phyloP scores from a whole-genome alignment of 2,888 invertebrate genomes.

The Alloscopus bannaensis region DNA sequence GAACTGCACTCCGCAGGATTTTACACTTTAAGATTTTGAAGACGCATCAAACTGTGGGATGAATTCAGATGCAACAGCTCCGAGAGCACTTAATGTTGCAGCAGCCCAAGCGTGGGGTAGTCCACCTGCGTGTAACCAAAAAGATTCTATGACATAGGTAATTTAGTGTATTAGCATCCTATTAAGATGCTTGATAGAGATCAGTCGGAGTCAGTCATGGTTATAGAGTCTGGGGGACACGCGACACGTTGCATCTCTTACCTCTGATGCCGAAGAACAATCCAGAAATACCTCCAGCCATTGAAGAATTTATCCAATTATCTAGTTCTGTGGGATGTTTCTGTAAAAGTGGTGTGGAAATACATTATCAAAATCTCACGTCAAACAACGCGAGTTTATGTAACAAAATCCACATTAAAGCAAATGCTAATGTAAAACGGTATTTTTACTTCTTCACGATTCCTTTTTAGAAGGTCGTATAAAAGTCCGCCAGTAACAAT shows the following conservation, averaged over 20 bases:
- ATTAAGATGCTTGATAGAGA: too few species aligned
- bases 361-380: too few species aligned
- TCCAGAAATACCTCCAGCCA: conserved; percentile 45
- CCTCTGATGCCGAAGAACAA: conserved; percentile 45
- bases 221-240: too few species aligned
- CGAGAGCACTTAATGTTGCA: conserved; percentile 1
- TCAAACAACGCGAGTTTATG: neutral
- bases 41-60: too few species aligned
- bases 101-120: conserved; percentile 33
- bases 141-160: too few species aligned
- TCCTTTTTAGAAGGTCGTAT: conserved; percentile 54
- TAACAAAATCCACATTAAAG: too few species aligned
- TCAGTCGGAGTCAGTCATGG: too few species aligned
- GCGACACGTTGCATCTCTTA: neutral
- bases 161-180: too few species aligned
- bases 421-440: neutral
- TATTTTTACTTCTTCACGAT: conserved; percentile 34
- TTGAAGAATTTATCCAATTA: conserved; percentile 23
- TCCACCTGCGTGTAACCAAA: too few species aligned
- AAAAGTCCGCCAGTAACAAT: conserved; percentile 33
- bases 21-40: too few species aligned
- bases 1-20: too few species aligned
- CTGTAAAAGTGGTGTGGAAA: too few species aligned
- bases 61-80: conserved; percentile 21
- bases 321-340: conserved; percentile 9